Evolutionary conservation across 2,113 vertebrate genomes (phyloP).

Genomic region (Calyptomena viridis): DNA sequence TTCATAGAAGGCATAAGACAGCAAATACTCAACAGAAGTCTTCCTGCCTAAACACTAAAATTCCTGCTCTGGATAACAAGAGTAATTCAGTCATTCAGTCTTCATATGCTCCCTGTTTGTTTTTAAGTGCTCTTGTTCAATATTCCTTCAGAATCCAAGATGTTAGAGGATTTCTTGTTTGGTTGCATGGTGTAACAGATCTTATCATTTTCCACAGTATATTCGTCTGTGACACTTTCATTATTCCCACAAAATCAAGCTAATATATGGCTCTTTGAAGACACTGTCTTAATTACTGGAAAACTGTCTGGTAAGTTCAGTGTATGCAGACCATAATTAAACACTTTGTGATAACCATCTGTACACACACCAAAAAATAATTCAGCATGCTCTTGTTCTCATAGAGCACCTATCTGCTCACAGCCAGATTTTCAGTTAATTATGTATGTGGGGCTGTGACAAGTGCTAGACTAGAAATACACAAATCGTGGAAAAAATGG

Average conservation of each 20-base stretch:
- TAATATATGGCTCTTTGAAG: conserved; percentile 91
- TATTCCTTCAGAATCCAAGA: background rate
- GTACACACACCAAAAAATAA: background rate
- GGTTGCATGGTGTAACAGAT: background rate
- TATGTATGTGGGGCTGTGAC: background rate
- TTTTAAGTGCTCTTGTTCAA: background rate
- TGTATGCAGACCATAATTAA: background rate
- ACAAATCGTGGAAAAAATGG: background rate
- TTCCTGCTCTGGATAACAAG: background rate
- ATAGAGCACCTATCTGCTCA: background rate
- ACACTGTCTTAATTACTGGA: conserved; percentile 85
- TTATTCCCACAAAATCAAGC: conserved; percentile 84
- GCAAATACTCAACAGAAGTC: background rate
- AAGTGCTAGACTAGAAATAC: background rate
- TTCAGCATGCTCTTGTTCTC: background rate
- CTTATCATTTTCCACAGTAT: conserved; percentile 76
- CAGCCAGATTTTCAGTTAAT: background rate
- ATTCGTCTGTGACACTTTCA: conserved; percentile 84
- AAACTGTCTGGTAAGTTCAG: conserved; percentile 84
- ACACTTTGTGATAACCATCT: background rate
- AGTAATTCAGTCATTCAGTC: background rate
- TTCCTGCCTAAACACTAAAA: background rate
- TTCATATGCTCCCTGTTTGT: background rate
- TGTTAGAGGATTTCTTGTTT: background rate
- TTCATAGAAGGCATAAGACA: background rate